Evolutionary conservation across 2,888 invertebrate species (phyloP), one percentile per base, ranked within the genome.

Genomic region (Lordiphosa andalusiaca): DNA sequence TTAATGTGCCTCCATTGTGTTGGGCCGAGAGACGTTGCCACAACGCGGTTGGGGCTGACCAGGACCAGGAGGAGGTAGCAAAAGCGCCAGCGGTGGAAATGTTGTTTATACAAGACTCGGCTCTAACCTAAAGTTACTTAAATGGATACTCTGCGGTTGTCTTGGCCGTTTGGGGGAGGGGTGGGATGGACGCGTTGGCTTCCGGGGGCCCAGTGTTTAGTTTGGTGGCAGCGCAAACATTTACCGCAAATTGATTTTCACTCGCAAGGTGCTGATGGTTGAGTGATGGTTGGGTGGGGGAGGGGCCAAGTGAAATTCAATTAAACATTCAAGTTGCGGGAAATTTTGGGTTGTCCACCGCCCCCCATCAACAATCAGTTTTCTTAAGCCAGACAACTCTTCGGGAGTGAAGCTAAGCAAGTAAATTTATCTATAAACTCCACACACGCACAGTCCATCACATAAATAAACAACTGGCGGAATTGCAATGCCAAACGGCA

Each of bases 391-490:
- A 37, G 25, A 51, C 51, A 53, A 53, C 57, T 77, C 58, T 62
- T 51, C 52, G 39, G 72, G 62, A 73, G 48, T n/a, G n/a, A 42
- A 63, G 49, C 67, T 69, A 53, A 69, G 73, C 69, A 69, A 71
- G 69, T 62, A 76, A 76, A 77, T 80, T 69, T 80, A 71, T 77
- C 66, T 67, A 69, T 58, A 70, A 68, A 65, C 67, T 56, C 65
- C 70, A 60, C 61, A 69, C 53, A 65, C 65, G 55, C 60, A 55
- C 49, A 77, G 70, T 60, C 80, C 73, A 62, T 71, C 76, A 73
- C 71, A 76, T 76, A 76, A 76, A 77, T 73, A 80, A 80, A 76
- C 73, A 77, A 76, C 69, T 73, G 19, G 65, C 39, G 46, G 6
- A 10, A 39, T 54, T 16, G 44, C 3, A 23, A 46, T 42, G 51